A percentile compares a stretch with the other conserved stretches of the same genome.
Evolutionary conservation across 2,113 vertebrate genomes (phyloP).

Genomic region (Bostrychus sinensis): DNA sequence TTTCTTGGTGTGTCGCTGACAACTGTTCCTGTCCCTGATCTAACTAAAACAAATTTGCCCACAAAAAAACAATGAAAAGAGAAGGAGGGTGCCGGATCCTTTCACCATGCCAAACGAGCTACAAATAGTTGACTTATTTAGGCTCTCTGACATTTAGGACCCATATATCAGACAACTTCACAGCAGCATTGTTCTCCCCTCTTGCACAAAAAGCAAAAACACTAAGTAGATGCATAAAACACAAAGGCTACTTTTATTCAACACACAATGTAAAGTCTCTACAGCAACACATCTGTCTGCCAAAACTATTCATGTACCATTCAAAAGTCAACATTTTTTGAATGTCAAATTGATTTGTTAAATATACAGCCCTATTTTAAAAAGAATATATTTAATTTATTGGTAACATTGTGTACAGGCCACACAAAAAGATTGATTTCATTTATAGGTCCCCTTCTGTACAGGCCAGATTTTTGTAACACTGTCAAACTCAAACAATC

Average conservation of each 20-base stretch:
- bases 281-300: slow-evolving; percentile 44
- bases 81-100: slow-evolving; percentile 49
- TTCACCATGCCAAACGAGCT: slow-evolving; percentile 44
- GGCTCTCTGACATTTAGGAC: slow-evolving; percentile 70
- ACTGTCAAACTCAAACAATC: slow-evolving; percentile 9
- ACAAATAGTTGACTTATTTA: slow-evolving; percentile 63
- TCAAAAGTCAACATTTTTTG: slow-evolving; percentile 35
- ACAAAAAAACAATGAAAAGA: slow-evolving; percentile 49
- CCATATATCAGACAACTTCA: slow-evolving; percentile 62
- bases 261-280: slow-evolving; percentile 56
- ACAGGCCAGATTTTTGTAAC: slow-evolving; percentile 1
- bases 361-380: neutral
- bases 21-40: slow-evolving; percentile 7
- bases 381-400: neutral
- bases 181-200: slow-evolving; percentile 48
- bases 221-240: slow-evolving; percentile 13
- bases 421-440: too few species aligned
- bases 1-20: neutral
- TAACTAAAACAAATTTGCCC: slow-evolving; percentile 24
- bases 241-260: slow-evolving; percentile 60
- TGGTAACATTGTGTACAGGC: neutral
- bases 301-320: slow-evolving; percentile 51
- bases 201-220: slow-evolving; percentile 23
- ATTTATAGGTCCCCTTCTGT: neutral
- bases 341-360: too few species aligned